Evolutionary conservation across 2,888 invertebrate genomes (phyloP).

Genomic region (Ornithoptera alexandrae): DNA sequence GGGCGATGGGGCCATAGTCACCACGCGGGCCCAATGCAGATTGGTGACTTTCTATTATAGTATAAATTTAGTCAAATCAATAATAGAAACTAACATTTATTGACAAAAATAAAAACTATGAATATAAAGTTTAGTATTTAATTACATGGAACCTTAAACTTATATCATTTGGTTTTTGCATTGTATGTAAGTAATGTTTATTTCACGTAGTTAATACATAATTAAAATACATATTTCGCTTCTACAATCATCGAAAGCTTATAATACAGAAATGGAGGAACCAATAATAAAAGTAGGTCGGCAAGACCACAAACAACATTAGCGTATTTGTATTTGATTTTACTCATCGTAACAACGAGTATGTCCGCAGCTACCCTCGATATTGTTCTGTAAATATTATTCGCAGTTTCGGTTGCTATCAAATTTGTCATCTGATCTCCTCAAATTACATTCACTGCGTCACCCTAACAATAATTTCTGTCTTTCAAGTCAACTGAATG

Average conservation of each 20-base stretch:
- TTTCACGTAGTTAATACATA: no score
- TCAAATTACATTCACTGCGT: not conserved
- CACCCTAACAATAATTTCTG: not conserved
- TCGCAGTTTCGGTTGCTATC: conserved; percentile 10
- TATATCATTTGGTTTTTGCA: not conserved
- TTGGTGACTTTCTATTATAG: no score
- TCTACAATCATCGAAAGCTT: not conserved
- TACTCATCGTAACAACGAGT: conserved; percentile 6
- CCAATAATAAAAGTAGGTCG: conserved; percentile 18
- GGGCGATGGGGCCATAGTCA: no score
- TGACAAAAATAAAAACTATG: not conserved
- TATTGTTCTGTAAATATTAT: conserved; percentile 26
- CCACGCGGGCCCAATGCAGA: no score
- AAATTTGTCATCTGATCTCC: conserved; percentile 5
- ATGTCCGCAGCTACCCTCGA: not conserved
- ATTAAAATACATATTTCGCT: not conserved
- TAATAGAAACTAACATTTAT: not conserved
- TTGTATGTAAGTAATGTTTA: not conserved
- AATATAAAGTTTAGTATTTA: not conserved
- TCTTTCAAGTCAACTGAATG: not conserved
- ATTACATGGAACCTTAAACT: not conserved
- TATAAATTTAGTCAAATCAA: no score
- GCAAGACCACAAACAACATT: conserved; percentile 19
- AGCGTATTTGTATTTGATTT: conserved; percentile 18
- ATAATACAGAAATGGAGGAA: not conserved